These are phyloP conservation scores for Drosophila suboccidentalis DNA, from an alignment of 2,888 invertebrate genomes.

Conservation along the genomic window DNA sequence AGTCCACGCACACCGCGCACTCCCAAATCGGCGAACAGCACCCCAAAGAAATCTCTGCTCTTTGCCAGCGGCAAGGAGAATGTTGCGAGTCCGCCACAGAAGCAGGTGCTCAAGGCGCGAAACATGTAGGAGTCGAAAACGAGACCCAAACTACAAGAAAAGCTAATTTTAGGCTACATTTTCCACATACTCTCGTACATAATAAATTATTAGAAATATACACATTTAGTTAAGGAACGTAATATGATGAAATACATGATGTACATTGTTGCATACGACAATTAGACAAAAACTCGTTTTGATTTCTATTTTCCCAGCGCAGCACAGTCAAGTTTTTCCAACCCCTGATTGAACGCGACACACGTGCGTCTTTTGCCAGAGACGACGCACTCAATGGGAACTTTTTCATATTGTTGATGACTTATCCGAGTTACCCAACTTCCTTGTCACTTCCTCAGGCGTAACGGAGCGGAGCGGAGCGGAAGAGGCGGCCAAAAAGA, in stretches of 20 bases:
- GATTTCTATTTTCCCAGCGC: conserved; percentile 55
- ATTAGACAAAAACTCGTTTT: conserved; percentile 56
- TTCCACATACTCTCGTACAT: conserved; percentile 12
- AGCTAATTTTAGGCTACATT: conserved; percentile 53
- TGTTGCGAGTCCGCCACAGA: conserved; percentile 82
- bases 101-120: conserved; percentile 84
- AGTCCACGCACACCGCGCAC: conserved; percentile 78
- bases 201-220: conserved; percentile 57
- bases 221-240: conserved; percentile 56
- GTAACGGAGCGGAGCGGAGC: conserved; percentile 52
- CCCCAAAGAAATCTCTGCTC: conserved; percentile 84
- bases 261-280: conserved; percentile 49
- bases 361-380: conserved; percentile 45
- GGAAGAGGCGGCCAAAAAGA: conserved; percentile 8
- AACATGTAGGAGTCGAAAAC: conserved; percentile 63
- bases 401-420: conserved; percentile 23
- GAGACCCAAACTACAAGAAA: not conserved
- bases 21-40: conserved; percentile 66
- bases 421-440: conserved; percentile 27
- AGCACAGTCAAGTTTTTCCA: not conserved
- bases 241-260: conserved; percentile 52
- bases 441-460: conserved; percentile 61
- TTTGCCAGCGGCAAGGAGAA: conserved; percentile 85
- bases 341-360: conserved; percentile 56
- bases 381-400: conserved; percentile 61